Evolutionary conservation across 2,888 invertebrate species (phyloP).

Genomic region (Watsonalla cultraria): DNA sequence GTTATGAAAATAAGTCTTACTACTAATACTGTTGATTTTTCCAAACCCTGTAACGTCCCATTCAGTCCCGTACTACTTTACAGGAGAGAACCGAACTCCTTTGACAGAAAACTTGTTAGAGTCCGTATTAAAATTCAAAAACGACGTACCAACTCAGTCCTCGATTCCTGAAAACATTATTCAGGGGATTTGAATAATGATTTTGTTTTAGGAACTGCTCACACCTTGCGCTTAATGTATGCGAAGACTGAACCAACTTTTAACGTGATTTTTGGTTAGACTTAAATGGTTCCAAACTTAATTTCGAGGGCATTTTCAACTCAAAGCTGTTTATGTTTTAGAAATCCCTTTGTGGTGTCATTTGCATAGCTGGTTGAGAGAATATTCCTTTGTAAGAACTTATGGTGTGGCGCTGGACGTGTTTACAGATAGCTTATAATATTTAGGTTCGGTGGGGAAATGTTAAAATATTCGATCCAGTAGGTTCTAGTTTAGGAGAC

Average conservation of each 20-base stretch:
- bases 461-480: no score
- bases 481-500: no score
- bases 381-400: not conserved
- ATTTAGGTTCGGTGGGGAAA: no score
- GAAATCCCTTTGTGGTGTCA: constrained; percentile 2
- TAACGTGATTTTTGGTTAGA: constrained; percentile 73
- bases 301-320: constrained; percentile 52
- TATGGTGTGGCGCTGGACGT: not conserved
- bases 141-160: constrained; percentile 70
- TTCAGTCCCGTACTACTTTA: constrained; percentile 25
- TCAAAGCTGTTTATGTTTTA: constrained; percentile 43
- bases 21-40: not conserved
- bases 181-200: constrained; percentile 77
- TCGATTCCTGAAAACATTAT: constrained; percentile 76
- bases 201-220: constrained; percentile 68
- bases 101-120: constrained; percentile 77
- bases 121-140: constrained; percentile 78
- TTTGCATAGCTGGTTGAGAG: not conserved
- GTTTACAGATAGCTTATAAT: no score
- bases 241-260: constrained; percentile 54
- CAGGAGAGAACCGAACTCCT: constrained; percentile 62
- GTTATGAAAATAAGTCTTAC: no score
- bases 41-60: constrained; percentile 25
- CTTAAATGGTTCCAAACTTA: constrained; percentile 73
- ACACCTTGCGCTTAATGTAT: constrained; percentile 63